Base-by-base conservation (phyloP, 2,888 invertebrate species). In the Onthophagus sagittarius region DNA sequence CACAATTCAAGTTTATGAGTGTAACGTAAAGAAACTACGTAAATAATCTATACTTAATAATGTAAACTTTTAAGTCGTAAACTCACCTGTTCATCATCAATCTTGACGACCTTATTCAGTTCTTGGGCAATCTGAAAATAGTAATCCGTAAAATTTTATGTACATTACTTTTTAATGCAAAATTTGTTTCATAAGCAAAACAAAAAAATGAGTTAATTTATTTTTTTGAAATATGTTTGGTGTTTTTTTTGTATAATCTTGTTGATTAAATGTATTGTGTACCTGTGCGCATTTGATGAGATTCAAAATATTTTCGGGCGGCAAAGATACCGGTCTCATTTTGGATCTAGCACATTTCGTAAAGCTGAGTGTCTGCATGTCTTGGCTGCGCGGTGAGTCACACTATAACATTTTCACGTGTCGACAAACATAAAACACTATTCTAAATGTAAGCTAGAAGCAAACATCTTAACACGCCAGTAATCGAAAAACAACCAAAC, bases 101-200 rank as follows among this genome's bases (percentile, higher is more conserved):
- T 75, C 70, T 78, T 78, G 69, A 81, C 76, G 2, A 81, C 79
- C 75, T 80, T 80, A 75, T 83, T 83, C 75, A 83, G 74, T 77
- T 83, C 83, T 73, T 82, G 80, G 4, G 83, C 82, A 62, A 83
- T 83, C 83, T 83, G 78, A 15, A 80, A 75, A 23, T n/a, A 53
- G n/a, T 15, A 70, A 15, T 2, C 62, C 14, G 9, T 62, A 33
- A 13, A 67, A n/a, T 14, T 65, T 23, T 31, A 32, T 39, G 15
- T 11, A 70, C 6, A 32, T 70, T 39, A 5, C 1, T 1, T 33
- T 14, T 39, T 15, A 39, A 2, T 9, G 15, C 33, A 32, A 70
- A n/a, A 11, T 11, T 11, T 33, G 15, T 33, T 32, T 63, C 5
- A n/a, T 14, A 63, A 63, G 63, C 15, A 7, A 63, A 63, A 15